Evolutionary conservation across 2,888 invertebrate genomes (phyloP).

Genomic region (Cataglyphis rosenhaueri): DNA sequence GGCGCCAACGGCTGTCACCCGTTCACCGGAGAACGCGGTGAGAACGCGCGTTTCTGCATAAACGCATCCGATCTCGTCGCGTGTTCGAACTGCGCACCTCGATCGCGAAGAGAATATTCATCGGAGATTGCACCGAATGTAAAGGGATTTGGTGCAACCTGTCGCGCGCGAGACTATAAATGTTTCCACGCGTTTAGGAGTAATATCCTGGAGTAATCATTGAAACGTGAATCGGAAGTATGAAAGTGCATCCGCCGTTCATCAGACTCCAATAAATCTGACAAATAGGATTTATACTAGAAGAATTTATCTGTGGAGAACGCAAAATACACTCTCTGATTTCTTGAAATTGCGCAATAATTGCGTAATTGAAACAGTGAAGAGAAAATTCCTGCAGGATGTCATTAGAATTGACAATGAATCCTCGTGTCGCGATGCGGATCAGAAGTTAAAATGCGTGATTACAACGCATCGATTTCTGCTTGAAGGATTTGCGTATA

Average conservation of each 20-base stretch:
- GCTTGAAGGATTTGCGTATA: not conserved
- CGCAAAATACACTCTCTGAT: not conserved
- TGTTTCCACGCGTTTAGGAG: not conserved
- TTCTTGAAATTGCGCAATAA: not conserved
- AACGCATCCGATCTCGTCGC: not conserved
- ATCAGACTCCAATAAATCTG: not conserved
- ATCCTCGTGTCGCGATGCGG: not conserved
- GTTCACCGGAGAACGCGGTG: slow-evolving; percentile 34
- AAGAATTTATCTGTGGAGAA: not conserved
- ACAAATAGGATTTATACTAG: not conserved
- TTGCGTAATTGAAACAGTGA: not conserved
- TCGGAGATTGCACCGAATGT: not conserved
- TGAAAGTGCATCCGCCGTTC: not conserved
- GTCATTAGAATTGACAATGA: not conserved
- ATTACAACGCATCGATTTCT: not conserved
- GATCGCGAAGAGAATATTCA: not conserved
- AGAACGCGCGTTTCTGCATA: slow-evolving; percentile 24
- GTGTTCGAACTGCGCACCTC: not conserved
- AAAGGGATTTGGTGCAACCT: not conserved
- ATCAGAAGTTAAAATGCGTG: not conserved
- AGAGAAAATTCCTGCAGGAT: not conserved
- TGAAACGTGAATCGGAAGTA: slow-evolving; percentile 7
- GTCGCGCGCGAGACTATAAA: slow-evolving; percentile 3
- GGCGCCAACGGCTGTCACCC: slow-evolving; percentile 33
- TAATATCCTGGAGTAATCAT: not conserved